phyloP scores from a whole-genome alignment of 2,888 invertebrate genomes.

The Elaeidobius kamerunicus region DNA sequence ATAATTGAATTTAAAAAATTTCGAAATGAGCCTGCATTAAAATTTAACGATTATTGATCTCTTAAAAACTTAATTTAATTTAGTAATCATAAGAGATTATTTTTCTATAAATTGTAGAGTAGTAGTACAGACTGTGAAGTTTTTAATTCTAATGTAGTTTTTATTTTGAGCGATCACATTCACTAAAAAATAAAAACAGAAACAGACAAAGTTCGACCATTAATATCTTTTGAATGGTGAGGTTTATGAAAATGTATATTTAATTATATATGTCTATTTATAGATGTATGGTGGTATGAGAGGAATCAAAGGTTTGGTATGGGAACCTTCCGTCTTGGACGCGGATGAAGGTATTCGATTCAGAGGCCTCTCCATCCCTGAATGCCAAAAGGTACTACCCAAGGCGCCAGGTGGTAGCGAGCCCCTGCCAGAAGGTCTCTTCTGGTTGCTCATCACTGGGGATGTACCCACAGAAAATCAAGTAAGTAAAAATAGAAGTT shows the following conservation, averaged over 20 bases:
- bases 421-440: constrained; percentile 89
- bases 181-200: neutral
- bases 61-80: no score
- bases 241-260: no score
- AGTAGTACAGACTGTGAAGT: neutral
- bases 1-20: no score
- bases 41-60: no score
- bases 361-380: constrained; percentile 90
- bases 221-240: no score
- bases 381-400: constrained; percentile 84
- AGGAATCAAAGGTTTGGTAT: constrained; percentile 91
- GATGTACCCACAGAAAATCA: constrained; percentile 82
- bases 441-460: constrained; percentile 89
- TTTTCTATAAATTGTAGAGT: neutral
- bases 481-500: constrained; percentile 50
- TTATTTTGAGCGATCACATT: neutral
- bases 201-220: no score
- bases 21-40: no score
- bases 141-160: neutral
- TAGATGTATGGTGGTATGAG: constrained; percentile 95
- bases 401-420: constrained; percentile 77
- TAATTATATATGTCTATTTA: constrained; percentile 1
- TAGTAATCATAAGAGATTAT: no score
- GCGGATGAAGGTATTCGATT: constrained; percentile 95
- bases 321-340: constrained; percentile 93